Evolutionary conservation across 2,888 invertebrate species (phyloP).

Genomic region (Disparrhopalites patrizii): DNA sequence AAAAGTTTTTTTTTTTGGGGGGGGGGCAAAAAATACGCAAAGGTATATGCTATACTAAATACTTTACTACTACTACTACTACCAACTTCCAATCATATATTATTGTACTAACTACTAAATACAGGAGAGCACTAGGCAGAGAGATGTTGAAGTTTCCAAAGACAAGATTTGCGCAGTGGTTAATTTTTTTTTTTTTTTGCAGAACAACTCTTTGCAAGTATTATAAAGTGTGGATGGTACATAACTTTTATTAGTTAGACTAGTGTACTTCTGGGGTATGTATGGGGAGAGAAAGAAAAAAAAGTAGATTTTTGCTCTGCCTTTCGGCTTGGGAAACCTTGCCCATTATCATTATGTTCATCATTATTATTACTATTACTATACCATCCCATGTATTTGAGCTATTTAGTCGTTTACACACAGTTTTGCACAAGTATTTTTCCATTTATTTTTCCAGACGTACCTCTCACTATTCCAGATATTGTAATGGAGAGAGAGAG

Average conservation of each 20-base stretch:
- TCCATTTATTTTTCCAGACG: too few relatives aligned
- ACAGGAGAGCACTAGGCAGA: conserved; percentile 8
- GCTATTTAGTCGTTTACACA: conserved; percentile 10
- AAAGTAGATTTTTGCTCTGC: conserved; percentile 8
- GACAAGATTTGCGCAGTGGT: conserved; percentile 26
- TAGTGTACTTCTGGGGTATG: neutral
- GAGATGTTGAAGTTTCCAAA: conserved; percentile 9
- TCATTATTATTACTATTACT: conserved; percentile 22
- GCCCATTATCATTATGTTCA: conserved; percentile 20
- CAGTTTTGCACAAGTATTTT: conserved; percentile 8
- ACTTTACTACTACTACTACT: too few relatives aligned
- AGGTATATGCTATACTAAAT: too few relatives aligned
- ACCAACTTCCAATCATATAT: too few relatives aligned
- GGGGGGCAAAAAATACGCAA: too few relatives aligned
- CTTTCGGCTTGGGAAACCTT: conserved; percentile 9
- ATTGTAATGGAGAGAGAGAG: too few relatives aligned
- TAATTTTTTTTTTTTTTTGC: conserved; percentile 10
- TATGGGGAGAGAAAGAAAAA: neutral
- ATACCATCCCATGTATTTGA: conserved; percentile 14
- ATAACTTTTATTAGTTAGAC: neutral
- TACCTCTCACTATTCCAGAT: conserved; percentile 1
- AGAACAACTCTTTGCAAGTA: neutral
- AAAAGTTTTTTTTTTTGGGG: too few relatives aligned
- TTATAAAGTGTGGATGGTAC: too few relatives aligned
- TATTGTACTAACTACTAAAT: too few relatives aligned